Evolutionary conservation across 2,888 invertebrate genomes (phyloP), one percentile per base, ranked within the genome.

Genomic region (Torymus aiolomorphi): DNA sequence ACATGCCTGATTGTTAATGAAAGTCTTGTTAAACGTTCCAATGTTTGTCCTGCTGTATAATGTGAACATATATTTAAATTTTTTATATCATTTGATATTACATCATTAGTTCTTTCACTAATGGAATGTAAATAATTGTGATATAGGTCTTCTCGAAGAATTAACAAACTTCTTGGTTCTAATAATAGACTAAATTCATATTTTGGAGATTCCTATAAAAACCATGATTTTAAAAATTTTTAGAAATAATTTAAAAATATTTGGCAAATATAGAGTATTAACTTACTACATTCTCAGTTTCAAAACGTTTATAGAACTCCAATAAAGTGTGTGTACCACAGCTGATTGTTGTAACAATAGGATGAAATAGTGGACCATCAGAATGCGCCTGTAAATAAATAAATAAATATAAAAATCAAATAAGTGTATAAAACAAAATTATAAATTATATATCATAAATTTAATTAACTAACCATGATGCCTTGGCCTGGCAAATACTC

Each of bases 401-500:
- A 31, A 31, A 75, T 51, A 16, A 52, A 52, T 63, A 63, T 13
- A 51, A 20, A 20, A n/a, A 24, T 51, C 31, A 20, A 66, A 12
- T 18, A n/a, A 59, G 24, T 75, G n/a, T 54, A 73, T 49, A 63
- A 67, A 66, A 72, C 14, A 74, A 66, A 24, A 49, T 24, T 49
- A 70, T 74, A 49, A 54, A 62, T 56, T 62, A 31, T 51, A 75
- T 13, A 14, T 12, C 49, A 16, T 72, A 69, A 49, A 31, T 31
- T 31, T 69, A 67, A 42, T 57, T 49, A 70, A 69, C 85, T 88
- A 90, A 94, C 94, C 96, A 99, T 96, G 81, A 99, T 98, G 14
- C 99, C 99, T 91, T 99, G 98, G 0, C 97, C 97, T 0, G 97
- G 92, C 81, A 93, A 90, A 91, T 99, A 99, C 91, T 99, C 98